phyloP scores from a whole-genome alignment of 2,797 vertebrate species.

The Dipus sagitta region DNA sequence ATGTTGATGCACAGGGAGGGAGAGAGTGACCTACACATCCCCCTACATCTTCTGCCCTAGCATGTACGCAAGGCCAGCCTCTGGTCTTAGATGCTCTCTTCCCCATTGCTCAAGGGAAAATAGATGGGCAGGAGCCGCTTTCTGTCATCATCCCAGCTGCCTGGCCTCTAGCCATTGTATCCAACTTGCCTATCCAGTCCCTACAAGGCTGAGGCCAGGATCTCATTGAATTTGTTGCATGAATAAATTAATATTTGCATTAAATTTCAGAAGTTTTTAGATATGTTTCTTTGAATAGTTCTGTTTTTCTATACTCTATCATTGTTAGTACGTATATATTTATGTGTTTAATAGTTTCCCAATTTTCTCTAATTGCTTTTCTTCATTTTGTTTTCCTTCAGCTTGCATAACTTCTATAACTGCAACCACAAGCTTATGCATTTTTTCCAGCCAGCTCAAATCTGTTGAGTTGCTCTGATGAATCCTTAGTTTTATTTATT shows the following conservation, averaged over 20 bases:
- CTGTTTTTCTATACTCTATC: neutral
- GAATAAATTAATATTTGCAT: neutral
- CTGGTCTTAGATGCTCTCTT: neutral
- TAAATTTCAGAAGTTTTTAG: neutral
- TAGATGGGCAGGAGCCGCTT: neutral
- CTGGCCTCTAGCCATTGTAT: neutral
- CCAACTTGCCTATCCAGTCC: neutral
- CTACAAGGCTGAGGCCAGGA: neutral
- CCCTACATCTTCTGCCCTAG: neutral
- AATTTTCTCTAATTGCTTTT: neutral
- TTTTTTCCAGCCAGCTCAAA: neutral
- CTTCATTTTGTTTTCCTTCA: neutral
- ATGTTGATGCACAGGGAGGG: neutral
- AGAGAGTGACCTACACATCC: too few relatives aligned
- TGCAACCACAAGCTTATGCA: neutral
- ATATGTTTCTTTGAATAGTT: conserved; percentile 2
- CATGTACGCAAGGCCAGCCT: neutral
- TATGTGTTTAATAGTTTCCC: neutral
- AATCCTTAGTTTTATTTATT: neutral
- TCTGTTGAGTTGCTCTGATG: neutral
- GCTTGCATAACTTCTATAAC: neutral
- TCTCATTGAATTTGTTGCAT: neutral
- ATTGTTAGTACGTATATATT: neutral
- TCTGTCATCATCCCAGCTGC: neutral
- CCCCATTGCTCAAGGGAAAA: neutral